Base-by-base conservation (phyloP, 2,888 invertebrate genomes). In the Andrena flavipes region DNA sequence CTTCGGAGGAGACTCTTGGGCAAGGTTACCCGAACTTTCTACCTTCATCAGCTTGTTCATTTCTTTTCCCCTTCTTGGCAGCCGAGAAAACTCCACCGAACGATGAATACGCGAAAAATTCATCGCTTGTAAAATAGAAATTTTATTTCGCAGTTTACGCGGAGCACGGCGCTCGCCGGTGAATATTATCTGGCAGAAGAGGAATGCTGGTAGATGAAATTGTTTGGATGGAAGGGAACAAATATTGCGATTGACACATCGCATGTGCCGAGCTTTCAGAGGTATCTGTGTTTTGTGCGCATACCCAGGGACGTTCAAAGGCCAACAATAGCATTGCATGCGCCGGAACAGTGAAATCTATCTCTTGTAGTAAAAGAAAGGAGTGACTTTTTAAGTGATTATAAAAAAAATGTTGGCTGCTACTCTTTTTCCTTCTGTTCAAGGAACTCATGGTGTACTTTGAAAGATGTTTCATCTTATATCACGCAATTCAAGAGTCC, bases 1-100 rank as follows among this genome's bases (percentile, higher is more conserved):
- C 62, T 54, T 29, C 63, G 8, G 42, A 33, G 60, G 48, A 23
- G 26, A 51, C 60, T 73, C 68, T 62, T 67, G 54, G 35, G 56
- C 56, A 72, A 72, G 72, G 78, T 80, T 79, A 59, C 77, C 26
- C 49, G 30, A 80, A 62, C 62, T 75, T 67, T n/a, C 26, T 30
- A 23, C 8, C 23, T 33, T 23, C 33, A 2, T 26, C 3, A 29
- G 42, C 23, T 23, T 56, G 30, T 16, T 56, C n/a, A 13, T 26
- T 23, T 10, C 16, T 33, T 42, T 16, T 16, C 10, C 35, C n/a
- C 1, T 30, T 16, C 3, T 23, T 26, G 62, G 23, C 67, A 20
- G 26, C 63, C 56, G 63, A 35, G 56, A 29, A 49, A 75, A 33
- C 76, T 63, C 48, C 20, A 5, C 26, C 74, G 23, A 48, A 7